Evolutionary conservation across 2,888 invertebrate genomes (phyloP).

Genomic region (Orchesella flavescens): DNA sequence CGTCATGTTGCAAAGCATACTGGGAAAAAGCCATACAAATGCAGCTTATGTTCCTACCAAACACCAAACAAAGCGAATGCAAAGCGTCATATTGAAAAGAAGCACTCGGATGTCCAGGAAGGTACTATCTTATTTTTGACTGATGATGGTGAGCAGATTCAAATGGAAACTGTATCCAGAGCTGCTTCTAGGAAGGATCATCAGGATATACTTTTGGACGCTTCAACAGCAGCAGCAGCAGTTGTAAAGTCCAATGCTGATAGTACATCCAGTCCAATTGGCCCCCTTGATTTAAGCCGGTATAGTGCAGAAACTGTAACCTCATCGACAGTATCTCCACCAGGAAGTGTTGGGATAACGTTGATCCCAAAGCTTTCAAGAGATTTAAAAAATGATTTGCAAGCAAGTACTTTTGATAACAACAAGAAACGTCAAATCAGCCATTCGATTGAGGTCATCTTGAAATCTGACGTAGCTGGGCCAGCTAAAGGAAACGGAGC

Average conservation of each 20-base stretch:
- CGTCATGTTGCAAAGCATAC: constrained; percentile 75
- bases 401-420: background rate
- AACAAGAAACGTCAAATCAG: constrained; percentile 29
- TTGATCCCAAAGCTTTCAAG: background rate
- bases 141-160: constrained; percentile 55
- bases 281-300: background rate
- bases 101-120: constrained; percentile 47
- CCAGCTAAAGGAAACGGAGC: constrained; percentile 3
- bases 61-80: constrained; percentile 76
- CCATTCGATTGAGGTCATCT: constrained; percentile 46
- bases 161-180: constrained; percentile 43
- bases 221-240: background rate
- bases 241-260: constrained; percentile 41
- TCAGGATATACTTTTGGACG: background rate
- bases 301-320: constrained; percentile 16
- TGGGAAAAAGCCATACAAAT: constrained; percentile 75
- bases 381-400: background rate
- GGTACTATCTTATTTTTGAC: constrained; percentile 49
- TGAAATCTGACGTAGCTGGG: constrained; percentile 7
- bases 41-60: constrained; percentile 74
- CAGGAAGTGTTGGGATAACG: constrained; percentile 17
- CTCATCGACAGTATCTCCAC: constrained; percentile 23
- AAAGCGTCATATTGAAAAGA: constrained; percentile 73
- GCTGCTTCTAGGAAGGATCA: background rate
- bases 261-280: constrained; percentile 21